These are phyloP conservation scores for Pelmatolapia mariae DNA, from an alignment of 2,113 vertebrate genomes.

Conservation along the genomic window DNA sequence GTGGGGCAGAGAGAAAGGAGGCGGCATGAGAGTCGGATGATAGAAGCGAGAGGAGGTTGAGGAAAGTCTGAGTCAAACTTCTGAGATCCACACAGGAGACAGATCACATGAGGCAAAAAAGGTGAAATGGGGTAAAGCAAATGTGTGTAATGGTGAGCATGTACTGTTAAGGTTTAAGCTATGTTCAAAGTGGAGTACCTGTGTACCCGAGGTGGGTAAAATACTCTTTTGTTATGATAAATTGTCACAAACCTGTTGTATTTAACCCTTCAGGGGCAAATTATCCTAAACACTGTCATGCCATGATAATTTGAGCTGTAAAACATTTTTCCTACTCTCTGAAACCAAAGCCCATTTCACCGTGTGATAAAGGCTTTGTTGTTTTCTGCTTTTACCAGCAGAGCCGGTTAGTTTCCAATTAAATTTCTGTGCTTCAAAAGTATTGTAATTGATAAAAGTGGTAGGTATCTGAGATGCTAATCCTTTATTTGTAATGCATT, in stretches of 20 bases:
- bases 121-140: background rate
- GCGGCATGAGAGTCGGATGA: background rate
- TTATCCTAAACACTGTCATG: background rate
- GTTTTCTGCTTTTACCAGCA: background rate
- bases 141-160: background rate
- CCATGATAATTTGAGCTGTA: background rate
- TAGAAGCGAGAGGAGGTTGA: background rate
- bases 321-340: background rate
- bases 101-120: background rate
- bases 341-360: background rate
- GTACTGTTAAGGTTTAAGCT: background rate
- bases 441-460: background rate
- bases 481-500: background rate
- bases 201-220: background rate
- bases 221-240: background rate
- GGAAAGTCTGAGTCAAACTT: conserved; percentile 15
- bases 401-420: background rate
- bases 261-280: background rate
- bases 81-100: background rate
- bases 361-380: background rate
- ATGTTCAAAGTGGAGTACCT: background rate
- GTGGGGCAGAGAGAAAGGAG: background rate
- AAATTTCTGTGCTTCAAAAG: background rate
- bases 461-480: background rate
- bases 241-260: background rate